Evolutionary conservation across 2,113 vertebrate genomes (phyloP).

Genomic region (Corynorhinus townsendii): DNA sequence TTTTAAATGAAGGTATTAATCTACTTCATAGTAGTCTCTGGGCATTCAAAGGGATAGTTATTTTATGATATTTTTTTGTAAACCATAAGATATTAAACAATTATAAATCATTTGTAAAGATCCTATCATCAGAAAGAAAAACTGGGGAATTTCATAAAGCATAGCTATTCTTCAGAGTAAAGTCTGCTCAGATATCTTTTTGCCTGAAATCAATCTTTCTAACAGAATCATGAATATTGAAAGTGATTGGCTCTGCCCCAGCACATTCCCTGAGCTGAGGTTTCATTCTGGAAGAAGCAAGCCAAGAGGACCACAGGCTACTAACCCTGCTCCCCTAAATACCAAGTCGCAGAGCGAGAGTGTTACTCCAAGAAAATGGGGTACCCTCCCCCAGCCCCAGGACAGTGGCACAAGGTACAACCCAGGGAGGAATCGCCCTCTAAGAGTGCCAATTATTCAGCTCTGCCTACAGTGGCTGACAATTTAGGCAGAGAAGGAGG

Average conservation of each 20-base stretch:
- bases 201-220: not conserved
- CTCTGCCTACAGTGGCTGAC: not conserved
- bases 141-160: not conserved
- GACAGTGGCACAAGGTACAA: not conserved
- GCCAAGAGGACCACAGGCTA: not conserved
- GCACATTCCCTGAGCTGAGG: not conserved
- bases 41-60: not conserved
- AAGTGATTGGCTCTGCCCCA: not conserved
- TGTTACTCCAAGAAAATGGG: not conserved
- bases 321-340: too few species aligned
- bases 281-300: not conserved
- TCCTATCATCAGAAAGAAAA: not conserved
- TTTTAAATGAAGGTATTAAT: not conserved
- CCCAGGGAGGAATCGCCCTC: not conserved
- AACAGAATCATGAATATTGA: not conserved
- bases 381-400: not conserved
- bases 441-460: not conserved
- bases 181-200: not conserved
- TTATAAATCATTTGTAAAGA: not conserved
- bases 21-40: not conserved
- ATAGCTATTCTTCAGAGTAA: not conserved
- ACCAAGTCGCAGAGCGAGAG: not conserved
- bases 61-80: not conserved
- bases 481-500: not conserved
- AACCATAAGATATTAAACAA: not conserved